These are phyloP conservation scores for Trididemnum nubilum DNA, from an alignment of 23 tunicate genomes.

Conservation along the genomic window DNA sequence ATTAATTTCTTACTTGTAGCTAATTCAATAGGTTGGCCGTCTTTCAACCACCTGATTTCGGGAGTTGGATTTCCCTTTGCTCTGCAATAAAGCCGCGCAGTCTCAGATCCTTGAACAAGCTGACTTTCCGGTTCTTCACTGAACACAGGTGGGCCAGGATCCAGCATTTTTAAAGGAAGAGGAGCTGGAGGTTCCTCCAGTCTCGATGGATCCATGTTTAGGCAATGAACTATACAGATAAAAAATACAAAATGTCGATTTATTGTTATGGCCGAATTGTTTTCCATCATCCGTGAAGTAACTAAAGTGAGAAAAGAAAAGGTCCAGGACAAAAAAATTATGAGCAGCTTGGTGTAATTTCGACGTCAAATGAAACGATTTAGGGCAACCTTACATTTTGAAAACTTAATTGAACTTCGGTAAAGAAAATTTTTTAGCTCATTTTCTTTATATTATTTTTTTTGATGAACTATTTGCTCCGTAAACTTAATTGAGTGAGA, in stretches of 20 bases:
- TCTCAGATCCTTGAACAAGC: constrained; percentile 3
- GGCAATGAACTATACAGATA: not conserved
- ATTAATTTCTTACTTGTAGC: constrained; percentile 5
- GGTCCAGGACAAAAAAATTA: no score
- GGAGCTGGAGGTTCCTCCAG: not conserved
- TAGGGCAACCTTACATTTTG: no score
- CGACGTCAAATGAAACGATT: no score
- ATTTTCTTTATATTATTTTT: no score
- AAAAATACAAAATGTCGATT: no score
- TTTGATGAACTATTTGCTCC: no score
- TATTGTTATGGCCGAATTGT: no score
- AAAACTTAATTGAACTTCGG: no score
- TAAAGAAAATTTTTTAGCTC: no score
- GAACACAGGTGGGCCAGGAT: constrained; percentile 20
- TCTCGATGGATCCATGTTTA: not conserved
- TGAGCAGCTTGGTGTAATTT: no score
- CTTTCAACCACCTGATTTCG: constrained; percentile 44
- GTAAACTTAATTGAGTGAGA: no score
- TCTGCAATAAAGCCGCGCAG: constrained; percentile 40
- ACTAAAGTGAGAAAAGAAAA: not conserved
- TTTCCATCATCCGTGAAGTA: not conserved
- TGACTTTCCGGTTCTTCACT: constrained; percentile 29
- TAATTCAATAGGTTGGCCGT: constrained; percentile 33
- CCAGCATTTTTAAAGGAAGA: not conserved
- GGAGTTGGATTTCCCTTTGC: constrained; percentile 48